These are phyloP conservation scores for Triplophysa tibetana DNA, from an alignment of 2,113 vertebrate species.

Conservation along the genomic window DNA sequence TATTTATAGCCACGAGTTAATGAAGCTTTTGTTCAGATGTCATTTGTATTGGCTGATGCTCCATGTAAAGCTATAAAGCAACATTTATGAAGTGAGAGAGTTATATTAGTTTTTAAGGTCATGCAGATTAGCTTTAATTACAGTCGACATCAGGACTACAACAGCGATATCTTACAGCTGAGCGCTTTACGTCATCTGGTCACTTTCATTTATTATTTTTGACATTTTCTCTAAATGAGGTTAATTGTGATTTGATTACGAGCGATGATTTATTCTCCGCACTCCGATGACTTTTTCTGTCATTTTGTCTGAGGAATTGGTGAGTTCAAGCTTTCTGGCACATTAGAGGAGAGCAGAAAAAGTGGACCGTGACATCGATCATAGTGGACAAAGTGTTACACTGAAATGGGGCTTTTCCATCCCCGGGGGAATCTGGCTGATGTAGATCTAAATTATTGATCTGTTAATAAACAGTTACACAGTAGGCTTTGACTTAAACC, in stretches of 20 bases:
- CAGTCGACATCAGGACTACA: not conserved
- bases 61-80: not conserved
- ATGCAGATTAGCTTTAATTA: slow-evolving; percentile 21
- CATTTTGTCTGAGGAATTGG: not conserved
- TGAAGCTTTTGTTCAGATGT: slow-evolving; percentile 23
- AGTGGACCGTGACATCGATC: not conserved
- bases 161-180: not conserved
- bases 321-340: not conserved
- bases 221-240: not conserved
- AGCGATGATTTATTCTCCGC: not conserved
- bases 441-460: slow-evolving; percentile 39
- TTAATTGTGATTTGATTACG: slow-evolving; percentile 18
- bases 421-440: slow-evolving; percentile 24
- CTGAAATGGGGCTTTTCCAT: slow-evolving; percentile 21
- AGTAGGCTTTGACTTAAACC: slow-evolving; percentile 29
- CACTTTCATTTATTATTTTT: not conserved
- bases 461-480: slow-evolving; percentile 35
- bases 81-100: slow-evolving; percentile 21
- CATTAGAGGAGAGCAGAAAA: not conserved
- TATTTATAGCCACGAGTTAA: slow-evolving; percentile 39
- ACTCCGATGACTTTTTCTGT: not conserved
- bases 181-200: not conserved
- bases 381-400: slow-evolving; percentile 1
- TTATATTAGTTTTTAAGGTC: slow-evolving; percentile 18
- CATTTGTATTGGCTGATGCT: slow-evolving; percentile 24